Percentiles rank a stretch among this genome's conserved stretches.
These are phyloP conservation scores for Iguana delicatissima DNA, from an alignment of 2,797 vertebrate genomes.

Conservation along the genomic window DNA sequence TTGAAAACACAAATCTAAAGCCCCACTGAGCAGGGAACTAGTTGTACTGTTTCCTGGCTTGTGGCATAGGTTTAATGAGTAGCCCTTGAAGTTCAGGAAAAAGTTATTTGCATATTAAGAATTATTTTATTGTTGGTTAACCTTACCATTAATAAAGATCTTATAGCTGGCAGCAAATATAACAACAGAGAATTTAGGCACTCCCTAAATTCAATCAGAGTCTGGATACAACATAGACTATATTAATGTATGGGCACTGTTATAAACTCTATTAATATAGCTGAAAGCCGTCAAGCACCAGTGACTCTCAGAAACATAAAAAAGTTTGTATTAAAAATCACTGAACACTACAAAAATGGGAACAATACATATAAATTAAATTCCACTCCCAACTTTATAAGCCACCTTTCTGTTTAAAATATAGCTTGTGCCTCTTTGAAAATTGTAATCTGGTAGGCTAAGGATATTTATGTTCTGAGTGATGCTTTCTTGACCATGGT, in stretches of 20 bases:
- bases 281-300: constrained; percentile 83
- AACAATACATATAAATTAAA: constrained; percentile 88
- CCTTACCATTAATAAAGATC: constrained; percentile 79
- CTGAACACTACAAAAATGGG: constrained; percentile 85
- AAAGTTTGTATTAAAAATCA: constrained; percentile 90
- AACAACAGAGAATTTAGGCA: constrained; percentile 74
- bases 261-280: constrained; percentile 87
- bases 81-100: constrained; percentile 45
- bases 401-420: constrained; percentile 77
- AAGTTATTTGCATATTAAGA: constrained; percentile 67
- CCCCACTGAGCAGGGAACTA: neutral
- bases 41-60: constrained; percentile 21
- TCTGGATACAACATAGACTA: constrained; percentile 81
- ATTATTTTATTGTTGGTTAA: constrained; percentile 69
- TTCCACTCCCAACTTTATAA: constrained; percentile 81
- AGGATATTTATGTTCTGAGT: constrained; percentile 64
- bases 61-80: constrained; percentile 19
- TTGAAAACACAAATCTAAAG: constrained; percentile 10
- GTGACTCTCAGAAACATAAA: constrained; percentile 84
- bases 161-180: constrained; percentile 71
- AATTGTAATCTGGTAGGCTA: constrained; percentile 71
- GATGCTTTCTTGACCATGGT: constrained; percentile 46
- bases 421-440: constrained; percentile 70
- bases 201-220: constrained; percentile 83
- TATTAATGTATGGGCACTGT: constrained; percentile 83